phyloP scores from a whole-genome alignment of 2,113 vertebrate genomes.

The Gyps fulvus region DNA sequence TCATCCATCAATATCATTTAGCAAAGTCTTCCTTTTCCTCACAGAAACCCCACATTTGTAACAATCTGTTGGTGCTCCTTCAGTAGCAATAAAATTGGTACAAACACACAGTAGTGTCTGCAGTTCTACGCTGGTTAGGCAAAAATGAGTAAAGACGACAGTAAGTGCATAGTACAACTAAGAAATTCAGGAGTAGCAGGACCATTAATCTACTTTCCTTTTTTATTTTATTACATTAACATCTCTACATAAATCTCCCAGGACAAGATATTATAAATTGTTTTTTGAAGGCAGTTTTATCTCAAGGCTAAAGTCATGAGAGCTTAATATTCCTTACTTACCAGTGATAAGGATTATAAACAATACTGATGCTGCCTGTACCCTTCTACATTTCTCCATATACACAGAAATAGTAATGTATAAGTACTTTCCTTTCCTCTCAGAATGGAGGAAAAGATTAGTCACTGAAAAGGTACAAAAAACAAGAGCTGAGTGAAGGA shows the following conservation, averaged over 20 bases:
- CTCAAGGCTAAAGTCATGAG: background rate
- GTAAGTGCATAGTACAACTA: background rate
- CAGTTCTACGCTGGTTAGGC: background rate
- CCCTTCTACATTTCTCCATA: background rate
- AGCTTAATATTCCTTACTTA: slow-evolving; percentile 32
- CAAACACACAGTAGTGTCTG: background rate
- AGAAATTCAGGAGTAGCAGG: background rate
- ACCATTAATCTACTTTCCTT: slow-evolving; percentile 14
- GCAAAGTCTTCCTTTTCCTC: background rate
- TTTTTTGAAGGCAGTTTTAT: slow-evolving; percentile 34
- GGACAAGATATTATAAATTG: slow-evolving; percentile 22
- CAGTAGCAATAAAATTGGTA: background rate
- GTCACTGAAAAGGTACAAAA: slow-evolving; percentile 10
- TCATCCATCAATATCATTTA: background rate
- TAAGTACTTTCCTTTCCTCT: background rate
- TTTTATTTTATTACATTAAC: slow-evolving; percentile 49
- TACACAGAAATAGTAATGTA: background rate
- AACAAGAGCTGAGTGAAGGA: background rate
- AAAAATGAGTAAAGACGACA: background rate
- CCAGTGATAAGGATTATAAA: slow-evolving; percentile 28
- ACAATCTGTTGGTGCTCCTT: background rate
- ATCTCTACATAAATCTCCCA: slow-evolving; percentile 10
- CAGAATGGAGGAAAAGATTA: background rate
- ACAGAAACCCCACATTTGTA: background rate
- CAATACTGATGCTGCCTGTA: background rate